These are phyloP conservation scores for Mycteria americana DNA, from an alignment of 2,797 vertebrate genomes.

Conservation along the genomic window DNA sequence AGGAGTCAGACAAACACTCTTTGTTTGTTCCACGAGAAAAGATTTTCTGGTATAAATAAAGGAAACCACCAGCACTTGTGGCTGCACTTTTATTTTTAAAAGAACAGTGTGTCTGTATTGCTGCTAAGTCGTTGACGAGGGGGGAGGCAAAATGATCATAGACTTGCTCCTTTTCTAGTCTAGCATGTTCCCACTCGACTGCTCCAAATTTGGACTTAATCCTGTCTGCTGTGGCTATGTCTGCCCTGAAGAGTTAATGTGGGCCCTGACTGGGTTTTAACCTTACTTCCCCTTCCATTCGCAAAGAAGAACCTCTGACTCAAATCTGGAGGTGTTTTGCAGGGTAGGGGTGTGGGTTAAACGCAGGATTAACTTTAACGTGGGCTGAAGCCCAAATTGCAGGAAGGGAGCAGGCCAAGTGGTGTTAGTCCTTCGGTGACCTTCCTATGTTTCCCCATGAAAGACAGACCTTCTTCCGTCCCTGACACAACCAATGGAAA, in stretches of 20 bases:
- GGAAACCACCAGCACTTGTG: conserved; percentile 47
- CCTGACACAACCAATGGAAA: not conserved
- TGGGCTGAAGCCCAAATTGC: conserved; percentile 21
- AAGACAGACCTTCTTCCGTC: conserved; percentile 13
- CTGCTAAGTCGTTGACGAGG: not conserved
- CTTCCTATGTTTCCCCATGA: conserved; percentile 6
- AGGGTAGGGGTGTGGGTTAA: conserved; percentile 20
- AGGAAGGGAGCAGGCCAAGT: conserved; percentile 8
- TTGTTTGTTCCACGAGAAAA: conserved; percentile 69
- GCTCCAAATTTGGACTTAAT: not conserved
- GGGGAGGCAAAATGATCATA: not conserved
- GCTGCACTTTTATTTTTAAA: conserved; percentile 59
- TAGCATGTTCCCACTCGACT: not conserved
- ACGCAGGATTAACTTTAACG: conserved; percentile 4
- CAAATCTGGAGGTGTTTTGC: conserved; percentile 49
- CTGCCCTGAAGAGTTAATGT: conserved; percentile 22
- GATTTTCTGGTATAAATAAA: conserved; percentile 70
- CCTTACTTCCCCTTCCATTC: not conserved
- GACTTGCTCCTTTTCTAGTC: not conserved
- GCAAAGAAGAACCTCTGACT: conserved; percentile 18
- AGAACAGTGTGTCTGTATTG: conserved; percentile 22
- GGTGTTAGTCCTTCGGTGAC: conserved; percentile 56
- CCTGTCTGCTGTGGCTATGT: not conserved
- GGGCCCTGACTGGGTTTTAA: not conserved
- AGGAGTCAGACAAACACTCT: conserved; percentile 69